phyloP scores from a whole-genome alignment of 2,797 vertebrate genomes.

The Chrysocyon brachyurus region DNA sequence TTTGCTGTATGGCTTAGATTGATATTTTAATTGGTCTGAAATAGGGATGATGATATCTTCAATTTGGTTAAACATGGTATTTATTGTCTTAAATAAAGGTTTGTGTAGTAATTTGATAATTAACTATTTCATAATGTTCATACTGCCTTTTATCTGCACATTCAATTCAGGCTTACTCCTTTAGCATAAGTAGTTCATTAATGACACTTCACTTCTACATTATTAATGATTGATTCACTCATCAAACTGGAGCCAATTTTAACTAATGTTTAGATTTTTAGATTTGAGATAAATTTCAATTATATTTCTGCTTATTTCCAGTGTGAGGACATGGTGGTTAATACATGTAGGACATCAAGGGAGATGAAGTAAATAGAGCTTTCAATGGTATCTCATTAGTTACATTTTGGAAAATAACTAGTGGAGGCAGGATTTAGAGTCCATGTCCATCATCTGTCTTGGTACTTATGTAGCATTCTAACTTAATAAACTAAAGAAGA shows the following conservation, averaged over 20 bases:
- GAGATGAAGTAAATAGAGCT: neutral
- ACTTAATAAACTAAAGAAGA: neutral
- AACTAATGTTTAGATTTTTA: neutral
- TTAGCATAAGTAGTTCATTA: neutral
- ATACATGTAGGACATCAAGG: neutral
- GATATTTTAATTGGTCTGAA: neutral
- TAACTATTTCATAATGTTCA: neutral
- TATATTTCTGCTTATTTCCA: neutral
- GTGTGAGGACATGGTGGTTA: neutral
- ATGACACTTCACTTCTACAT: neutral
- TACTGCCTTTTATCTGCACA: neutral
- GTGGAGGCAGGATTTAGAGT: no score
- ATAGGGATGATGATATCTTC: neutral
- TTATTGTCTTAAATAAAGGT: neutral
- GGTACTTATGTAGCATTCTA: neutral
- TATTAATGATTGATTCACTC: neutral
- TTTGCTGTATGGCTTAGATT: neutral
- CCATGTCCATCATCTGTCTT: neutral
- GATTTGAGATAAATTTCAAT: neutral
- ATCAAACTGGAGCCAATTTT: neutral
- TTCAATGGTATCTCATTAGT: neutral
- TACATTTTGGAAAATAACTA: neutral
- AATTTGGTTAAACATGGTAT: neutral
- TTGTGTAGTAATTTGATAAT: neutral
- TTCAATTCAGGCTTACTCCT: neutral